Conservation (phyloP, 30 jellyfish, hydroid and myxozoan genomes). For the Hydractinia symbiolongicarpus region DNA sequence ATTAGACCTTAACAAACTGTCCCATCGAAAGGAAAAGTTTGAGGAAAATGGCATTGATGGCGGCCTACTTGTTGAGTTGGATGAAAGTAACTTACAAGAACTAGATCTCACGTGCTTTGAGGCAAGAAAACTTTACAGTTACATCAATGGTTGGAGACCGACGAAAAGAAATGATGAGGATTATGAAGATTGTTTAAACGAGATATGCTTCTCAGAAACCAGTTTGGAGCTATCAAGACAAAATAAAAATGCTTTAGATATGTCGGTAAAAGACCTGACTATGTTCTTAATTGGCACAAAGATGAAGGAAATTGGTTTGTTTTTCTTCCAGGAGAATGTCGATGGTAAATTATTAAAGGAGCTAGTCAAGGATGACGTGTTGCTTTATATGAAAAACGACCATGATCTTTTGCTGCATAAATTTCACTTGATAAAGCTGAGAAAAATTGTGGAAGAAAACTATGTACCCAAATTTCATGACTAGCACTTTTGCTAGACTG, state of each 20-base stretch:
- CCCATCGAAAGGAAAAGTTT: not conserved
- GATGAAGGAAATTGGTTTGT: not conserved
- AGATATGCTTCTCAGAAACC: not conserved
- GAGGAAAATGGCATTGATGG: conserved; percentile 26
- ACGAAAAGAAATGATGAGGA: not conserved
- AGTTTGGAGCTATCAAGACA: not conserved
- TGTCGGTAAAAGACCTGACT: not conserved
- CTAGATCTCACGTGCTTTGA: conserved; percentile 43
- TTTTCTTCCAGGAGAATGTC: not conserved
- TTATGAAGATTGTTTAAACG: not conserved
- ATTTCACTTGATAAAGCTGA: not conserved
- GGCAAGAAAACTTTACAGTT: conserved; percentile 40
- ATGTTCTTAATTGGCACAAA: not conserved
- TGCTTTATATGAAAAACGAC: not conserved
- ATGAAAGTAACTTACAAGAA: conserved; percentile 31
- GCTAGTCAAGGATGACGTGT: conserved; percentile 6
- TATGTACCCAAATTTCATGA: conserved; percentile 5
- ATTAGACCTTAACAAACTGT: not conserved
- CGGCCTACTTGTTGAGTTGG: conserved; percentile 17
- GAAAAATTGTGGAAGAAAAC: not conserved
- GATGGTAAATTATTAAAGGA: conserved; percentile 3
- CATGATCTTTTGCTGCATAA: not conserved
- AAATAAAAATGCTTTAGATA: too few species aligned
- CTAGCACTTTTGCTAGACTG: not conserved
- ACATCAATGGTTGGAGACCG: conserved; percentile 54